Percentiles rank a stretch among this genome's conserved stretches.
Evolutionary conservation across 2,113 vertebrate species (phyloP).

Genomic region (Crypturellus undulatus): DNA sequence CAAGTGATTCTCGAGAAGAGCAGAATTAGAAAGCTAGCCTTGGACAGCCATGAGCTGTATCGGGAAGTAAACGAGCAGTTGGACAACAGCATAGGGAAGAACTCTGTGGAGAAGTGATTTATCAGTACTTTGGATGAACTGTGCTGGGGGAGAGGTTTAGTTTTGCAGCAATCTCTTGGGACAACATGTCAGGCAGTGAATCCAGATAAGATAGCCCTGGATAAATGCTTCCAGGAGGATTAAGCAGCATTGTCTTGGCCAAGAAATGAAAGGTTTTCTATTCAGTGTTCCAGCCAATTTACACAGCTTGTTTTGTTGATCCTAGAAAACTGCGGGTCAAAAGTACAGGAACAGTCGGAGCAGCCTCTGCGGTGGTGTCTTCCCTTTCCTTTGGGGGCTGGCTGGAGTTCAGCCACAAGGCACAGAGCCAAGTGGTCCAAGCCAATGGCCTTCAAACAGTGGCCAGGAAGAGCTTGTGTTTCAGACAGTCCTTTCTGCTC

Average conservation of each 20-base stretch:
- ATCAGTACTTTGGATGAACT: background rate
- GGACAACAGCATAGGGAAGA: background rate
- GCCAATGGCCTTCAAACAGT: background rate
- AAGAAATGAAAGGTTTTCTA: background rate
- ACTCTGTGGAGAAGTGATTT: background rate
- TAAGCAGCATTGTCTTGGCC: background rate
- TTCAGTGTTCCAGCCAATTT: background rate
- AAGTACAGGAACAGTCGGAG: background rate
- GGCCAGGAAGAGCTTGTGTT: background rate
- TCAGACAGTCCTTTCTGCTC: background rate
- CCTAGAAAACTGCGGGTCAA: background rate
- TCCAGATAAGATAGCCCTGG: conserved; percentile 1
- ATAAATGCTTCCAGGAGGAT: conserved; percentile 19
- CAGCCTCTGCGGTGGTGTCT: background rate
- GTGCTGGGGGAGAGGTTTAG: background rate
- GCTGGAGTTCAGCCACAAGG: background rate
- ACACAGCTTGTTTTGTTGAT: background rate
- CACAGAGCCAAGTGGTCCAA: background rate
- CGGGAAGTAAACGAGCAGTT: background rate
- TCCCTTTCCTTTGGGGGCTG: accelerated
- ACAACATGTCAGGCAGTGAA: background rate
- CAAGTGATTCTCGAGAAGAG: background rate
- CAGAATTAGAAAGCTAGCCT: background rate
- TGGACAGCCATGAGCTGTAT: background rate
- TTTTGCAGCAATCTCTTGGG: background rate